Base-by-base conservation (phyloP, 2,113 vertebrate species). In the Cheirogaleus medius region DNA sequence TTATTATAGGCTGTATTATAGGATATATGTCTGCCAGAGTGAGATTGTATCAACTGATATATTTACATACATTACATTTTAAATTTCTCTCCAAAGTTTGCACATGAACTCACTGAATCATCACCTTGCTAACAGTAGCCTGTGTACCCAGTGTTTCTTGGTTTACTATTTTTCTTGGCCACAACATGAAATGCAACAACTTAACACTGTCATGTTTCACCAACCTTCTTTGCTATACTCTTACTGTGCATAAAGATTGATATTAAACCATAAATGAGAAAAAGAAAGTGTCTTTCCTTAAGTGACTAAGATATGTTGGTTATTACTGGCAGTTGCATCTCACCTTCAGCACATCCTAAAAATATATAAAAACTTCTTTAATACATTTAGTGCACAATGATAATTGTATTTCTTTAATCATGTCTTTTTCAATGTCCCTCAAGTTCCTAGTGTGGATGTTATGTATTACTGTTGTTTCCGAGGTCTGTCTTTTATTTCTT, bases 201-300 rank as follows among this genome's bases (percentile, higher is more conserved):
- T 78, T 37, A 60, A 8, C 29, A 76, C 37, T 42, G 15, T 17
- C 76, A 87, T 20, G 3, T 86, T 37, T 39, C 23, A 56, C 85
- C 64, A 85, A 39, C 8, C 52, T 94, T 92, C 66, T 91, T 91
- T 96, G 44, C 90, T 74, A 74, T 5, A 13, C 4, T 82, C 44
- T 3, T 4, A 90, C 73, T 94, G 66, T 94, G n/a, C 56, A 77
- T 29, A 64, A 52, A 95, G 12, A 9, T 95, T 96, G 74, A 94
- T 82, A 93, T 96, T 73, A 74, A 97, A 94, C 15, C 12, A 93
- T 95, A 95, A 94, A 11, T 44, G 63, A 94, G n/a, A 86, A 23
- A 18, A 96, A 56, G 87, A 98, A 97, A 96, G 1, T 39, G 56
- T 8, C 27, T 23, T 9, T 34, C 3, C 76, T 73, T 66, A 42